Percentiles rank a stretch among this genome's conserved stretches.
Conservation (phyloP, 2,113 vertebrate species). For the Azemiops feae region DNA sequence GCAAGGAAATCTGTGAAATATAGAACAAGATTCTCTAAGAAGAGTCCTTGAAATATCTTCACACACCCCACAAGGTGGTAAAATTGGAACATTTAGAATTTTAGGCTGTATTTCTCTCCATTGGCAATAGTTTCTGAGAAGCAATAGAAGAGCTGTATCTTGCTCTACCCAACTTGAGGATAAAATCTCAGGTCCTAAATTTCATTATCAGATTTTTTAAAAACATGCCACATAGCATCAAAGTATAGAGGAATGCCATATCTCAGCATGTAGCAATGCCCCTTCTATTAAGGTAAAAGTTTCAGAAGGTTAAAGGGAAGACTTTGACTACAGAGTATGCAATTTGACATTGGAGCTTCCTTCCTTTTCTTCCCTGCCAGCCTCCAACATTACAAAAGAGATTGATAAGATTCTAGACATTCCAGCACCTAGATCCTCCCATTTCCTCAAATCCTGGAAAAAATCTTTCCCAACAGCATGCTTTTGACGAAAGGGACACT, state of each 20-base stretch:
- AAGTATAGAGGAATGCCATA: neutral
- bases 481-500: neutral
- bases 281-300: neutral
- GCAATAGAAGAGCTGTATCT: neutral
- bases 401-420: neutral
- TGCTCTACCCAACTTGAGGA: neutral
- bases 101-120: neutral
- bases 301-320: neutral
- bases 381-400: neutral
- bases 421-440: neutral
- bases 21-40: neutral
- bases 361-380: neutral
- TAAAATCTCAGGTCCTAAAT: neutral
- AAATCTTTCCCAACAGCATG: neutral
- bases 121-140: neutral
- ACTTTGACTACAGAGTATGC: neutral
- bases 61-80: neutral
- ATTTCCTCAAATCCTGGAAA: neutral
- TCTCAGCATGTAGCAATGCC: neutral
- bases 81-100: neutral
- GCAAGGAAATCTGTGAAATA: conserved; percentile 4
- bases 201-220: neutral
- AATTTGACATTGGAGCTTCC: neutral
- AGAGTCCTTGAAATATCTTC: neutral
- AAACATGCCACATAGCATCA: neutral